Base-by-base conservation (phyloP, 1,140 invertebrate genomes). In the Cydia amplana region DNA sequence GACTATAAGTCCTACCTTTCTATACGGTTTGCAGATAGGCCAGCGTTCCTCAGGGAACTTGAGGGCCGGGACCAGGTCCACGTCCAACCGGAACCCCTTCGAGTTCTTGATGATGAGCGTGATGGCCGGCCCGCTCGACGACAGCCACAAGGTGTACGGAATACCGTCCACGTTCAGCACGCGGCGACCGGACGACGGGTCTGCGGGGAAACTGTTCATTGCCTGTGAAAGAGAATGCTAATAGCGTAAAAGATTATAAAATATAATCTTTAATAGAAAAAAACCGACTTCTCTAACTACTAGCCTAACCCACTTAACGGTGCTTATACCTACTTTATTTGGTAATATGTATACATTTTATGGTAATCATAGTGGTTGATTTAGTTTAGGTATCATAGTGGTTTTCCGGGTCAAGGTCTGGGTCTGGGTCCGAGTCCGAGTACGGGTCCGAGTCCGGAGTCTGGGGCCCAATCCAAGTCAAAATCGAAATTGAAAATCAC, bases 1-100 rank as follows among this genome's bases (percentile, higher is more conserved):
- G 3, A 16, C 4, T 9, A 40, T 10, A 60, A 23, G 20, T 23
- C 49, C n/a, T 55, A 60, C 55, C 55, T 60, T 60, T 23, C 55
- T 60, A 60, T 88, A 88, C 2, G 32, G 32, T 14, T 49, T 80
- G 1, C 76, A 79, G 4, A 83, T 74, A 1, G 84, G 84, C 87
- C 89, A 89, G 0, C 84, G 80, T 9, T 55, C 25, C 72, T 87
- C 82, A 0, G 85, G 82, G 72, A 94, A 93, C 80, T 82, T 85
- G n/a, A 94, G 74, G 2, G 86, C 88, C 5, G 93, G 93, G 46
- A 93, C 93, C n/a, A 94, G 77, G 77, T 94, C 93, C 0, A 94
- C 84, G 72, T 83, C 76, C 67, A 94, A 51, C 25, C 76, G 82
- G 72, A 90, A 90, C 5, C 73, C 77, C 12, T 14, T 78, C 0